Evolutionary conservation across 1,140 invertebrate genomes (phyloP).

Genomic region (Meloidogyne hapla): DNA sequence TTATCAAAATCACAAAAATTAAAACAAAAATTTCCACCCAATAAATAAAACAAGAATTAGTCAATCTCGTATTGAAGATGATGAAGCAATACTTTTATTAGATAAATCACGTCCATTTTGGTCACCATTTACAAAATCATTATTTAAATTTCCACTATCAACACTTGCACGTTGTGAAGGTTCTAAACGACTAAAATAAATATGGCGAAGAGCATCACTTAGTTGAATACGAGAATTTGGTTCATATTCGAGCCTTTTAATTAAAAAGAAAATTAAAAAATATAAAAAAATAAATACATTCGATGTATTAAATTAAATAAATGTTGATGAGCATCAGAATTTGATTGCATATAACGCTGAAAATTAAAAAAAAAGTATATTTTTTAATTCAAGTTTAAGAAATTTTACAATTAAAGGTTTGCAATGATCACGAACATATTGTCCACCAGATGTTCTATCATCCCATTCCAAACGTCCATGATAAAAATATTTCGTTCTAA

Average conservation of each 20-base stretch:
- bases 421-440: conserved; percentile 95
- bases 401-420: conserved; percentile 82
- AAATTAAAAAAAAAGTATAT: conserved; percentile 59
- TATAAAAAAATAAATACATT: conserved; percentile 63
- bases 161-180: conserved; percentile 6
- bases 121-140: neutral
- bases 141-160: neutral
- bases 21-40: too few species aligned
- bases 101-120: too few species aligned
- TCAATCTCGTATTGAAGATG: too few species aligned
- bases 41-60: too few species aligned
- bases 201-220: conserved; percentile 82
- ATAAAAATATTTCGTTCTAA: conserved; percentile 77
- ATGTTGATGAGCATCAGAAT: conserved; percentile 84
- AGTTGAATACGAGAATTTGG: conserved; percentile 83
- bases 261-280: neutral
- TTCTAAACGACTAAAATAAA: conserved; percentile 82
- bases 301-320: conserved; percentile 87
- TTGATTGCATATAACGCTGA: conserved; percentile 82
- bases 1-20: too few species aligned
- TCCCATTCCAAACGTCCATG: conserved; percentile 90
- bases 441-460: conserved; percentile 85
- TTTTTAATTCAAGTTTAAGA: neutral
- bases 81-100: neutral
- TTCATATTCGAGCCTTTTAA: conserved; percentile 90